Base-by-base conservation (phyloP, 2,113 vertebrate species). In the Symphodus melops region DNA sequence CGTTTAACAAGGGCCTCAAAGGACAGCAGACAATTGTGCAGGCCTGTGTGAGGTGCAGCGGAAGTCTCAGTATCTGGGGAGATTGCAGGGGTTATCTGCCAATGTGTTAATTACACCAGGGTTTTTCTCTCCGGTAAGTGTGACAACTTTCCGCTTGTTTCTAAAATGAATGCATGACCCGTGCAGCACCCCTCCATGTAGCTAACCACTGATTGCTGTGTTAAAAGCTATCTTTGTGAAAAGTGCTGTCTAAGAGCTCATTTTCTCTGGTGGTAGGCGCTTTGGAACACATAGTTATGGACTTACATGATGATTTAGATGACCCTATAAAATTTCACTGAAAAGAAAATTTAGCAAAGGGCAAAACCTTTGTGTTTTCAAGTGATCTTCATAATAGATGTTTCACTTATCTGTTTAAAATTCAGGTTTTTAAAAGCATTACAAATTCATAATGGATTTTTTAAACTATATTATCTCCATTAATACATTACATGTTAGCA, bases 1-100 rank as follows among this genome's bases (percentile, higher is more conserved):
- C 69, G 85, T 92, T 83, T 89, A 93, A 92, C 86, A 72, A 90
- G 84, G 77, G 68, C 83, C 91, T 94, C 86, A 91, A 91, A 94
- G 88, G 88, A 77, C 75, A 10, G 25, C 61, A 90, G 86, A 86
- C 88, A 83, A 87, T 87, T 69, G 81, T 75, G 77, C 79, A 6
- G 83, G 82, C 52, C 75, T 75, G 83, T 79, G 80, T 71, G 79
- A 85, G 82, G 77, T 68, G 67, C 62, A 61, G 70, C 64, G 79
- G 86, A 88, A 86, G 80, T 76, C 79, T 83, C 58, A 4, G 74
- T 82, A 75, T 90, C 86, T 75, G 83, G 71, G 69, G 58, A 86
- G 88, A 89, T 89, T 91, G 85, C 75, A 71, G 85, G 88, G 90
- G 89, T 91, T 89, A 90, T 92, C 87, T 90, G 82, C 82, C 87